Evolutionary conservation across 2,797 vertebrate species (phyloP).

Genomic region (Sphenopsis melanotis): DNA sequence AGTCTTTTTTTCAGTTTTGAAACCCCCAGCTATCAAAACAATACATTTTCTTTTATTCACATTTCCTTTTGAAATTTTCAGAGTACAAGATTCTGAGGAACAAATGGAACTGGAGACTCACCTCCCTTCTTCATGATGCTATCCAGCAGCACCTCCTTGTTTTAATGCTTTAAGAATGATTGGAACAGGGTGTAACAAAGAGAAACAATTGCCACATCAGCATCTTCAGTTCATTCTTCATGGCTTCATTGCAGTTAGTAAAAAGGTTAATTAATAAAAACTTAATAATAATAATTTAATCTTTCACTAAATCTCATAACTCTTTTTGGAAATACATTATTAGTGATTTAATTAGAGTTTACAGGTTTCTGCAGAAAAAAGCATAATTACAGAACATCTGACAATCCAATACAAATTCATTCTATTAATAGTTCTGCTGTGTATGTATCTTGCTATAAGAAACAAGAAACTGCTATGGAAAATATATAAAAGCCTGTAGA

Average conservation of each 20-base stretch:
- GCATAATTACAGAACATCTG: neutral
- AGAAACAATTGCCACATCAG: neutral
- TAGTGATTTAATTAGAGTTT: neutral
- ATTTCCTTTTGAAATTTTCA: neutral
- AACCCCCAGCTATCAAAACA: neutral
- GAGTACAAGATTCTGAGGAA: neutral
- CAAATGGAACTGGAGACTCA: neutral
- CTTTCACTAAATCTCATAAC: neutral
- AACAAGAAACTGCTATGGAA: neutral
- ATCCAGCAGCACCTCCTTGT: neutral
- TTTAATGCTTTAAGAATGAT: neutral
- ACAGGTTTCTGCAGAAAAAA: neutral
- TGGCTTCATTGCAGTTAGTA: neutral
- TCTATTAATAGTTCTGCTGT: neutral
- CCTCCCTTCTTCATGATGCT: neutral
- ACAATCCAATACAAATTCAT: neutral
- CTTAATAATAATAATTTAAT: neutral
- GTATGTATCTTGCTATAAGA: neutral
- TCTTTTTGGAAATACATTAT: neutral
- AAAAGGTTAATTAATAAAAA: neutral
- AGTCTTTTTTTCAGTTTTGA: neutral
- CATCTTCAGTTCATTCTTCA: neutral
- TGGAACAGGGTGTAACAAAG: neutral
- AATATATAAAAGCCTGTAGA: neutral
- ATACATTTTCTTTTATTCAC: neutral